Base-by-base conservation (phyloP, 2,888 invertebrate species). In the Lasius fuliginosus region DNA sequence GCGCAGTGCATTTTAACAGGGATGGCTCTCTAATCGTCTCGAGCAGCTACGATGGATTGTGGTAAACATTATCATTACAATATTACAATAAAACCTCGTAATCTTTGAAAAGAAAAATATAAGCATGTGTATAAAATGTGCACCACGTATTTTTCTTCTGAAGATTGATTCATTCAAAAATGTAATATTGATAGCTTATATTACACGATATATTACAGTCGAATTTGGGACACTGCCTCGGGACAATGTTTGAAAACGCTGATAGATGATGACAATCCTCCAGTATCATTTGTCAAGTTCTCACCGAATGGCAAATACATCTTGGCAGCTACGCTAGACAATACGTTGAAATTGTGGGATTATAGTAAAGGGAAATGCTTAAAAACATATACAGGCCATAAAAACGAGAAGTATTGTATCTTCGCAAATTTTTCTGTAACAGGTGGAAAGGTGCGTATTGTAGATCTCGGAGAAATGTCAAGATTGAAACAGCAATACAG, bases 381-480 rank as follows among this genome's bases (percentile, higher is more conserved):
- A 82, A 99, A 99, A 95, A 99, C 99, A 0, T 99, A 99, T 94
- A 98, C 98, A 0, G 99, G 99, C 5, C 99, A 99, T 95, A 98
- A 98, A 95, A 99, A 99, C 95, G 99, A 99, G 95, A 99, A 99
- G 95, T 99, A 99, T 95, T 99, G 99, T 95, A 99, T 99, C 95
- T 99, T 99, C 95, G 99, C 99, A 69, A 99, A 99, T 95, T 99
- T 99, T 95, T 99, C 99, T 53, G 99, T 99, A 9, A 99, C 99
- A 23, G 99, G 99, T 84, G 99, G 99, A 94, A 99, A 99, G 97
- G 98, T 98, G 94, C 93, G 46, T 73, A 64, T 74, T 30, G 1
- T 27, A 11, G n/a, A 23, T 49, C 3, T 83, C 6, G 8, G 18
- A 23, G 27, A 23, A 18, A 23, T 33, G 11, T 69, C 23, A 36